Base-by-base conservation (phyloP, 2,888 invertebrate genomes). In the Acanthosoma haemorrhoidale region DNA sequence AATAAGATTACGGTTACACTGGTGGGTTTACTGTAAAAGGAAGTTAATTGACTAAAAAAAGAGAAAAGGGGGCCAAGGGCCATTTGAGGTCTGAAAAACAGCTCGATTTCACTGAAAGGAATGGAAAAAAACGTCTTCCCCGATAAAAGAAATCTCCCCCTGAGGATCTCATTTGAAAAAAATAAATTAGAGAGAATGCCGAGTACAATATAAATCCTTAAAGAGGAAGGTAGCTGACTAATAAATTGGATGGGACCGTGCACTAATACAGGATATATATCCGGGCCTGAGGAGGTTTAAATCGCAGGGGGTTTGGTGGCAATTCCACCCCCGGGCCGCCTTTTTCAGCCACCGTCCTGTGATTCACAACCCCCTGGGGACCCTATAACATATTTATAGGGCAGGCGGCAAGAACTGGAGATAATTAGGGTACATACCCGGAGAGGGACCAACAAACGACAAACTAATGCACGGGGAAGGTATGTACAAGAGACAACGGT, bases 131-230 rank as follows among this genome's bases (percentile, higher is more conserved):
- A n/a, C n/a, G n/a, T 25, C 51, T 25, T 21, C 25, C 25, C 51
- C 29, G 51, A 51, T 51, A 25, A 51, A n/a, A 25, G 51, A 51
- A n/a, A 51, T 51, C 51, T n/a, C 51, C 3, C n/a, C 25, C 25
- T 25, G 25, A 51, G 51, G 21, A 29, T 51, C 51, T 51, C 51
- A 51, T 51, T 51, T 51, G 29, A n/a, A 25, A 51, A 51, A 51
- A 51, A 51, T 51, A 51, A 51, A 51, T 51, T 51, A 51, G 51
- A 25, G 51, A 51, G 51, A 51, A 51, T 51, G 29, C 29, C 29
- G 51, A 51, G 29, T 21, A 51, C 51, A 25, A n/a, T 51, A 51
- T 51, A 51, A 51, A 51, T 51, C 29, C n/a, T n/a, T n/a, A n/a
- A n/a, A 25, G 18, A 5, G n/a, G 51, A n/a, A n/a, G 51, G 25